Conservation (phyloP, 2,888 invertebrate genomes). For the Drosophila rellima region DNA sequence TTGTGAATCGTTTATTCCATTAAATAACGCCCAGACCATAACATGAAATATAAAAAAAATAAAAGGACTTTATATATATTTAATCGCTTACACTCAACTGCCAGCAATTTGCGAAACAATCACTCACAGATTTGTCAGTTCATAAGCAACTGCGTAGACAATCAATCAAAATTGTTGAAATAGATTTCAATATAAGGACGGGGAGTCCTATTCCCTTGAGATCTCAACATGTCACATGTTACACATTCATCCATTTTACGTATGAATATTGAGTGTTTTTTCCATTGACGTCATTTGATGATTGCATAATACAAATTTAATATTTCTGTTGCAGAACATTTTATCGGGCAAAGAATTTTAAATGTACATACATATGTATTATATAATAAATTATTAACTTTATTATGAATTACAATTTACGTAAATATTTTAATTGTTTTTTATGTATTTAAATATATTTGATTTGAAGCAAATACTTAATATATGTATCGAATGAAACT, state of each 20-base stretch:
- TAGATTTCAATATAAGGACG: background rate
- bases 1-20: constrained; percentile 45
- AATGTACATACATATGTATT: background rate
- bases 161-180: constrained; percentile 44
- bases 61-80: constrained; percentile 7
- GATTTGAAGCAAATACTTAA: background rate
- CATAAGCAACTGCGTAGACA: constrained; percentile 25
- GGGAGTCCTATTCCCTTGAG: constrained; percentile 5
- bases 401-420: background rate
- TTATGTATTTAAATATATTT: background rate
- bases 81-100: constrained; percentile 22
- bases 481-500: background rate
- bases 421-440: background rate
- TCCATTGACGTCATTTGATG: background rate
- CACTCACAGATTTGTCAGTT: constrained; percentile 34
- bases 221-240: constrained; percentile 17
- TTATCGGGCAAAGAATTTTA: background rate
- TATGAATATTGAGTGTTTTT: background rate
- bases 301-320: background rate
- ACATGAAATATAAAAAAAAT: constrained; percentile 6
- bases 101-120: constrained; percentile 30
- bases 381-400: background rate
- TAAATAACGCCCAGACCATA: constrained; percentile 15
- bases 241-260: background rate
- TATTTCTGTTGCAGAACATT: background rate